Evolutionary conservation across 1,140 invertebrate genomes (phyloP), one percentile per base, ranked within the genome.

Genomic region (Drosophila pruinosa): DNA sequence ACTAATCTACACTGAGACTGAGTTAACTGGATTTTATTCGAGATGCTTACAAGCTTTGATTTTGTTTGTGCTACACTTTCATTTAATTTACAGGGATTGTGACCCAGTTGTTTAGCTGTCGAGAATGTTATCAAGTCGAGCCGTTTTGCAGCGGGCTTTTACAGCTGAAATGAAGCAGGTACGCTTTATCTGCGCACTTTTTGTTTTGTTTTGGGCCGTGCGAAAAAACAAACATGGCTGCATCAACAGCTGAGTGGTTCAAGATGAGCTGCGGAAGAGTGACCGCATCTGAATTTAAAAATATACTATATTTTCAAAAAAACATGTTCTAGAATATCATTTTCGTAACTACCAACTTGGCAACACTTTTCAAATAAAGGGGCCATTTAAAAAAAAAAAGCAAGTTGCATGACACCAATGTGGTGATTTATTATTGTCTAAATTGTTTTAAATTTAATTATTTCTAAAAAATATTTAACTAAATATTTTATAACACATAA

Each of bases 1-100:
- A 74, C 72, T 74, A 74, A 74, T 74, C 72, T 71, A 24, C 72
- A 71, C 72, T 74, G 72, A 74, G 72, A 74, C 36, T 64, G 67
- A 74, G 72, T 71, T n/a, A 58, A 57, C 72, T 63, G 52, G 67
- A 58, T 15, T 39, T 61, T 61, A 73, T 73, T 70, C 52, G 65
- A 74, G 68, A 64, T 71, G 67, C 72, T 74, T 74, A 74, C 72
- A 38, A 74, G 31, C 47, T 57, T 52, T 19, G 52, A 14, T 26
- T 34, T 26, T 31, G 12, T 39, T 52, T 59, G 10, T 58, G 15
- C 50, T 17, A 45, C 22, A 62, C 72, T 73, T 64, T 69, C 43
- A 6, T 59, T 63, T 3, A 63, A 59, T 53, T 64, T 64, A 45
- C 10, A 22, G 10, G 31, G 8, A 53, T 24, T 74, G 5, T 47